Percentiles rank a stretch among this genome's conserved stretches.
phyloP scores from a whole-genome alignment of 2,113 vertebrate species.

The Gobius niger region DNA sequence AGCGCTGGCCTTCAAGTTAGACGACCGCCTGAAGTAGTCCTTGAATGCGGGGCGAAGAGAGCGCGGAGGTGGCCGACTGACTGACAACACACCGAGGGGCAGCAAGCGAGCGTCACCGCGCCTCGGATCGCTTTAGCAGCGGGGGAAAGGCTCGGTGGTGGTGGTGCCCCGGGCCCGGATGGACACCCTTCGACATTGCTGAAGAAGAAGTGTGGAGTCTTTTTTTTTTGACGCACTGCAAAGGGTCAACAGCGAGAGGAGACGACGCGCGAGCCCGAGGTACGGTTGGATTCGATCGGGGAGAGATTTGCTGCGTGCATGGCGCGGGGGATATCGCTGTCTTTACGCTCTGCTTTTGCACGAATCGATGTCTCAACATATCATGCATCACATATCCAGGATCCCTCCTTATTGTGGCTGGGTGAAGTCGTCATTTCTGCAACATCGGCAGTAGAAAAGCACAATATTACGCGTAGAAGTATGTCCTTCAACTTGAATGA shows the following conservation, averaged over 20 bases:
- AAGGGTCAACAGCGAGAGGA: background rate
- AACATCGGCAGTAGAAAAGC: slow-evolving; percentile 11
- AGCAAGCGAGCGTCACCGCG: slow-evolving; percentile 12
- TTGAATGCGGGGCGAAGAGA: background rate
- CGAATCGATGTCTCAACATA: background rate
- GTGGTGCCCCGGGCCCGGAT: slow-evolving; percentile 32
- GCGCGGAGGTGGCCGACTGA: slow-evolving; percentile 2
- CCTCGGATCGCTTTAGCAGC: slow-evolving; percentile 24
- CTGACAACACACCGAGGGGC: slow-evolving; percentile 19
- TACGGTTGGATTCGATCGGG: slow-evolving; percentile 25
- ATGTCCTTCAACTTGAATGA: background rate
- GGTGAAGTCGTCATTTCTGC: slow-evolving; percentile 13
- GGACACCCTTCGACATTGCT: slow-evolving; percentile 38
- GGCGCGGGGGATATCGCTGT: background rate
- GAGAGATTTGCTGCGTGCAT: background rate
- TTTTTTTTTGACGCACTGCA: background rate
- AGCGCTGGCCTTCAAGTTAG: slow-evolving; percentile 1
- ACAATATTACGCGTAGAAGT: background rate
- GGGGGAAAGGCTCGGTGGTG: slow-evolving; percentile 35
- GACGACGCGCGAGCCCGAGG: slow-evolving; percentile 13
- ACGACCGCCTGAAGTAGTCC: background rate
- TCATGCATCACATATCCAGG: background rate
- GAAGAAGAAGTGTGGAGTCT: slow-evolving; percentile 15
- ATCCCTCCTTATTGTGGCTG: background rate
- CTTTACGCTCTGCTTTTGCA: background rate